phyloP scores from a whole-genome alignment of 2,888 invertebrate genomes.

The Philereme vetulata region DNA sequence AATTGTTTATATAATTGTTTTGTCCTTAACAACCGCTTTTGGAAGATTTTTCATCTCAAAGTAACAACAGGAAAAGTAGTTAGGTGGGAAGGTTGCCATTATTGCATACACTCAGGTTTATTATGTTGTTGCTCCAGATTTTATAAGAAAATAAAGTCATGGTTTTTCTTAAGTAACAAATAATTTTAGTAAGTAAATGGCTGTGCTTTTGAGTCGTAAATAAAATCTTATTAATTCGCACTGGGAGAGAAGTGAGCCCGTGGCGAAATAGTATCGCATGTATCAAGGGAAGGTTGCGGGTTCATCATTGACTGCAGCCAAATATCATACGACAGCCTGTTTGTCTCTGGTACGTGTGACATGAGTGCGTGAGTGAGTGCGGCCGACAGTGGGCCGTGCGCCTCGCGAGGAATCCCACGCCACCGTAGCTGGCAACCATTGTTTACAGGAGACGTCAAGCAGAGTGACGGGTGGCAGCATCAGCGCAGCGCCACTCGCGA shows the following conservation, averaged over 20 bases:
- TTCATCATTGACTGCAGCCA: too few species aligned
- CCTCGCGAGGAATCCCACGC: conserved; percentile 2
- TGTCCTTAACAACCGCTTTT: not conserved
- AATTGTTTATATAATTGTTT: conserved; percentile 14
- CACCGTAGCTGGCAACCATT: not conserved
- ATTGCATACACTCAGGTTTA: too few species aligned
- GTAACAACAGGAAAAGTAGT: not conserved
- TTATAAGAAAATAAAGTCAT: too few species aligned
- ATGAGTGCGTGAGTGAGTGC: not conserved
- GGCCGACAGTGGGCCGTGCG: not conserved
- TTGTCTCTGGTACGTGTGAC: not conserved
- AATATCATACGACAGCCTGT: not conserved
- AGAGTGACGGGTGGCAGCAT: conserved; percentile 9
- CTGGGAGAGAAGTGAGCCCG: too few species aligned
- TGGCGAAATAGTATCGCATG: too few species aligned
- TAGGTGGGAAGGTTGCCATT: not conserved
- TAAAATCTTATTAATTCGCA: too few species aligned
- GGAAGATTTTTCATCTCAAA: not conserved
- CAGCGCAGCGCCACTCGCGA: not conserved
- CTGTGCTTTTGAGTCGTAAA: too few species aligned
- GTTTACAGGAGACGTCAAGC: conserved; percentile 9
- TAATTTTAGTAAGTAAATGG: too few species aligned
- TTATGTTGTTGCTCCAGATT: too few species aligned
- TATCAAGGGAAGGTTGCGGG: too few species aligned
- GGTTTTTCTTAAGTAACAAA: too few species aligned